phyloP scores from a whole-genome alignment of 2,888 invertebrate species.

The Metellina segmentata region DNA sequence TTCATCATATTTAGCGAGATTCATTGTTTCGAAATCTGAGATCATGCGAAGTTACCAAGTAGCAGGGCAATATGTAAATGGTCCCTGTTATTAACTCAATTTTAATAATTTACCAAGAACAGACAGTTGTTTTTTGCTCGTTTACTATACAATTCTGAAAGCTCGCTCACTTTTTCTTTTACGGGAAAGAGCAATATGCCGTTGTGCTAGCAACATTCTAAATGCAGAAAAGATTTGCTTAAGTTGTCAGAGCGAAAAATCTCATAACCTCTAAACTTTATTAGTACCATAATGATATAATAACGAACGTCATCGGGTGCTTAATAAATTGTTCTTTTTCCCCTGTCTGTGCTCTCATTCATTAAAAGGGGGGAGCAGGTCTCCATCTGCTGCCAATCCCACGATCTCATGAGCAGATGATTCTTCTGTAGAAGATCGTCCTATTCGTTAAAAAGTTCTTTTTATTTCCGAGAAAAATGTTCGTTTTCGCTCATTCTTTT shows the following conservation, averaged over 20 bases:
- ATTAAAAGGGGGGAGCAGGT: neutral
- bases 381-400: slow-evolving; percentile 18
- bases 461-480: neutral
- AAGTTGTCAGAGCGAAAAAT: neutral
- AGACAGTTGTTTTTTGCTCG: neutral
- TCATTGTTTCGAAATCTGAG: neutral
- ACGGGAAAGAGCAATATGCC: neutral
- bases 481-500: neutral
- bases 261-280: slow-evolving; percentile 11
- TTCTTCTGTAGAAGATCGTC: neutral
- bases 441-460: neutral
- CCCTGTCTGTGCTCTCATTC: neutral
- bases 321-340: slow-evolving; percentile 11
- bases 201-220: neutral
- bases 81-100: neutral
- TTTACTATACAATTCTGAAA: neutral
- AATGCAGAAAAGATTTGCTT: neutral
- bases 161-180: neutral
- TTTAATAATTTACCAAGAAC: neutral
- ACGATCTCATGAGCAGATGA: slow-evolving; percentile 5
- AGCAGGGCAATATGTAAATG: neutral
- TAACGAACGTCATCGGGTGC: slow-evolving; percentile 12
- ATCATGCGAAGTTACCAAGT: neutral
- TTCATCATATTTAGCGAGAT: neutral
- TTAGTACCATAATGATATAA: slow-evolving; percentile 22